Evolutionary conservation across 2,888 invertebrate species (phyloP).

Genomic region (Neuroscelio doddi): DNA sequence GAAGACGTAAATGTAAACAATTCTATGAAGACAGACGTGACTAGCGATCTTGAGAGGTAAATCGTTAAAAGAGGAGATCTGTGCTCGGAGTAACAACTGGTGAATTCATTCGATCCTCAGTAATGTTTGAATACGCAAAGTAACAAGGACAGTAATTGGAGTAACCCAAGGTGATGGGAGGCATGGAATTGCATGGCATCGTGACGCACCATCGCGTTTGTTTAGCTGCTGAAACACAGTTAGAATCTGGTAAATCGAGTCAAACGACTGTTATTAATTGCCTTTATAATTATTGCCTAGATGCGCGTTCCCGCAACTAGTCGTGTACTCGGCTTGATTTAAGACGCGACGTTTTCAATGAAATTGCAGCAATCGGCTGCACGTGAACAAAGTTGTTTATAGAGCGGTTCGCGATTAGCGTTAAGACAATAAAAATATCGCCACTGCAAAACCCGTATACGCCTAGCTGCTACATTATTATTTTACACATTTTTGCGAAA

Average conservation of each 20-base stretch:
- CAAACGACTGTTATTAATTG: slow-evolving; percentile 44
- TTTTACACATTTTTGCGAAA: slow-evolving; percentile 15
- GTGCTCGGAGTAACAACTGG: too few species aligned
- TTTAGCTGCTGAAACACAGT: slow-evolving; percentile 16
- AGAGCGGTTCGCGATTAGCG: slow-evolving; percentile 29
- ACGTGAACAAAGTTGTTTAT: slow-evolving; percentile 32
- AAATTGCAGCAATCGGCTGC: slow-evolving; percentile 34
- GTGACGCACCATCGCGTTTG: slow-evolving; percentile 16
- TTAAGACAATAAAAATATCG: slow-evolving; percentile 15
- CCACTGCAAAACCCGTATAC: background rate
- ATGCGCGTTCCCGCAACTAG: slow-evolving; percentile 12
- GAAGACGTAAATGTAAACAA: too few species aligned
- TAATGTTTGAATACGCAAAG: slow-evolving; percentile 39
- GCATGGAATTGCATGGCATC: slow-evolving; percentile 20
- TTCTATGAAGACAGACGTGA: too few species aligned
- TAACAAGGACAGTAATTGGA: slow-evolving; percentile 52
- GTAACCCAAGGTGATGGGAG: slow-evolving; percentile 25
- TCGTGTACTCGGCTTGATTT: slow-evolving; percentile 32
- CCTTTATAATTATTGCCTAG: slow-evolving; percentile 40
- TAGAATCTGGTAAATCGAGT: slow-evolving; percentile 40
- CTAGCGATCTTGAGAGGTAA: too few species aligned
- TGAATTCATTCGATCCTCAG: slow-evolving; percentile 49
- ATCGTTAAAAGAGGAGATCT: too few species aligned
- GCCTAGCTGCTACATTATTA: slow-evolving; percentile 23
- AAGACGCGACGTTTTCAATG: slow-evolving; percentile 37